Conservation (phyloP, 2,797 vertebrate genomes). For the Phalloptychus januarius region DNA sequence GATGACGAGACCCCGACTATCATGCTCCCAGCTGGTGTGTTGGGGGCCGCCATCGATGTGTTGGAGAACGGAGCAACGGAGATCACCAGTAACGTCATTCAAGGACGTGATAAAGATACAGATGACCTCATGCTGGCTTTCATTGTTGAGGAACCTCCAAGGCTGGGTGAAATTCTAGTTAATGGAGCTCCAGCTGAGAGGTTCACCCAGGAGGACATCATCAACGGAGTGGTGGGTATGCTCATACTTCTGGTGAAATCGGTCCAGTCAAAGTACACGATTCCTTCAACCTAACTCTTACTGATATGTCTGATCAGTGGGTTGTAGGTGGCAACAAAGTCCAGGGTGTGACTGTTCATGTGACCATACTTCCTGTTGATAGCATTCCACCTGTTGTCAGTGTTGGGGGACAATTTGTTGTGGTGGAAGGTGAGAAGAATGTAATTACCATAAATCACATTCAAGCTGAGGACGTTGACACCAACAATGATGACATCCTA, state of each 20-base stretch:
- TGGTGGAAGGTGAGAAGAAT: conserved; percentile 86
- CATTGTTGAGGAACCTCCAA: conserved; percentile 86
- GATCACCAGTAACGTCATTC: conserved; percentile 84
- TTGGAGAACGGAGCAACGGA: conserved; percentile 86
- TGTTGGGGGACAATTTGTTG: conserved; percentile 79
- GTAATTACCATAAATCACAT: conserved; percentile 83
- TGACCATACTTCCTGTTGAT: conserved; percentile 87
- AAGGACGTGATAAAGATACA: conserved; percentile 85
- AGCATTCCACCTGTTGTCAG: conserved; percentile 83
- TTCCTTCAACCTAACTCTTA: conserved; percentile 87
- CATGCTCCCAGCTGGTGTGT: conserved; percentile 75
- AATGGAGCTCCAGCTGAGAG: conserved; percentile 79
- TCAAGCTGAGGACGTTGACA: conserved; percentile 85
- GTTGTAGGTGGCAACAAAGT: conserved; percentile 84
- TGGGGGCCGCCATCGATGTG: conserved; percentile 84
- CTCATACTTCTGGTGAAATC: conserved; percentile 87
- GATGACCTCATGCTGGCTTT: conserved; percentile 86
- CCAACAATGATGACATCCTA: conserved; percentile 84
- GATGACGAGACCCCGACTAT: conserved; percentile 83
- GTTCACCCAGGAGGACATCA: conserved; percentile 88
- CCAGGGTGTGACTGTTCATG: conserved; percentile 83
- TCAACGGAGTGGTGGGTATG: conserved; percentile 83
- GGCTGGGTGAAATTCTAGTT: conserved; percentile 83
- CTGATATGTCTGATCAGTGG: conserved; percentile 85
- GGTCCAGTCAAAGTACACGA: conserved; percentile 83